A percentile compares a stretch with the other conserved stretches of the same genome.
These are phyloP conservation scores for Chelon auratus DNA, from an alignment of 2,797 vertebrate genomes.

Conservation along the genomic window DNA sequence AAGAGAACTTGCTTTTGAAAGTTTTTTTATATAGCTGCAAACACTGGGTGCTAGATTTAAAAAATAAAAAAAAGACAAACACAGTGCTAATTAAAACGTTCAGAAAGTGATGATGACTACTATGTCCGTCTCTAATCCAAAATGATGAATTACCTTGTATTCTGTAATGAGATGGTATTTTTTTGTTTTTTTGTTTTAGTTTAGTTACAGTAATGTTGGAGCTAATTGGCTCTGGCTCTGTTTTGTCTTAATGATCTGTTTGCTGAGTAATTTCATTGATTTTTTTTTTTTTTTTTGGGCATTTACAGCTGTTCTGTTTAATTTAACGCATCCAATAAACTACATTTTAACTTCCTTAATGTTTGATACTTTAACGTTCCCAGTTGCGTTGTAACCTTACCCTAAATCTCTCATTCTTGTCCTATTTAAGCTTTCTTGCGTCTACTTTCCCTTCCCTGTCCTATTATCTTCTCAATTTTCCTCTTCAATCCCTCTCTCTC, in stretches of 20 bases:
- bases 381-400: background rate
- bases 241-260: constrained; percentile 38
- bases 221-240: constrained; percentile 41
- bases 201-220: constrained; percentile 29
- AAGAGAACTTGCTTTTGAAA: background rate
- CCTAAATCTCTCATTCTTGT: background rate
- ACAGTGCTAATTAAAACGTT: constrained; percentile 19
- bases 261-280: constrained; percentile 18
- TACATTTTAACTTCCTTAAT: background rate
- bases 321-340: constrained; percentile 10
- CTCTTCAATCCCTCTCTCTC: constrained; percentile 7
- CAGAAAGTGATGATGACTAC: constrained; percentile 20
- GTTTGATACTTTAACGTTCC: background rate
- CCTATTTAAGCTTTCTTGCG: background rate
- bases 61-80: background rate
- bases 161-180: constrained; percentile 12
- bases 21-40: background rate
- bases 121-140: constrained; percentile 15
- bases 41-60: background rate
- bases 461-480: constrained; percentile 3
- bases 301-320: constrained; percentile 11
- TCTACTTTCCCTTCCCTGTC: background rate
- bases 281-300: background rate
- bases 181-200: constrained; percentile 18
- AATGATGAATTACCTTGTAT: constrained; percentile 26